These are phyloP conservation scores for Steinernema hermaphroditum DNA, from an alignment of 2,888 invertebrate genomes.

Conservation along the genomic window DNA sequence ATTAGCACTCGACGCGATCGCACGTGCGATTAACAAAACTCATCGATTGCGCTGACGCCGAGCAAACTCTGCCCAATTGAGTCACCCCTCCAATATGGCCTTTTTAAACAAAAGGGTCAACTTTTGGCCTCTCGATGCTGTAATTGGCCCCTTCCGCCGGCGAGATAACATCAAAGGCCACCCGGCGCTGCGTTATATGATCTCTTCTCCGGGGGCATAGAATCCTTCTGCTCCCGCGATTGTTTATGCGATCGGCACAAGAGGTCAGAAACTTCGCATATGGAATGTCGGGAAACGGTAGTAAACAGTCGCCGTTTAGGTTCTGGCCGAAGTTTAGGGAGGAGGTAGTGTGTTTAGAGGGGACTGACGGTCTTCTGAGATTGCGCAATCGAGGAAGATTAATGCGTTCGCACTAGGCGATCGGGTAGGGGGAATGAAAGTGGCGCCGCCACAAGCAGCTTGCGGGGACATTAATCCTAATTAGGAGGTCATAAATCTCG, in stretches of 20 bases:
- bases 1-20: conserved; percentile 21
- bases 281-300: background rate
- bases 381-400: conserved; percentile 23
- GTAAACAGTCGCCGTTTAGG: conserved; percentile 5
- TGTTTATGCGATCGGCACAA: conserved; percentile 9
- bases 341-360: background rate
- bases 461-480: too few relatives aligned
- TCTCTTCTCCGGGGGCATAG: background rate
- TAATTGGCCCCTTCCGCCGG: conserved; percentile 4
- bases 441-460: background rate
- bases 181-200: conserved; percentile 25
- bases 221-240: conserved; percentile 16
- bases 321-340: background rate
- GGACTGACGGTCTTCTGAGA: background rate
- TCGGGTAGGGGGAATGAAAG: background rate
- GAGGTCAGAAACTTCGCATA: conserved; percentile 23
- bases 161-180: conserved; percentile 27
- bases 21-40: conserved; percentile 31
- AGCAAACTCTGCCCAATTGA: too few relatives aligned
- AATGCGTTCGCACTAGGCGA: conserved; percentile 11
- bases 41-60: background rate
- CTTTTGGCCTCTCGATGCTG: conserved; percentile 21
- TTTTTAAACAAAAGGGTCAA: conserved; percentile 23
- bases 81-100: background rate
- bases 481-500: too few relatives aligned